phyloP scores from a whole-genome alignment of 2,888 invertebrate species.

The Andrena chrysosceles region DNA sequence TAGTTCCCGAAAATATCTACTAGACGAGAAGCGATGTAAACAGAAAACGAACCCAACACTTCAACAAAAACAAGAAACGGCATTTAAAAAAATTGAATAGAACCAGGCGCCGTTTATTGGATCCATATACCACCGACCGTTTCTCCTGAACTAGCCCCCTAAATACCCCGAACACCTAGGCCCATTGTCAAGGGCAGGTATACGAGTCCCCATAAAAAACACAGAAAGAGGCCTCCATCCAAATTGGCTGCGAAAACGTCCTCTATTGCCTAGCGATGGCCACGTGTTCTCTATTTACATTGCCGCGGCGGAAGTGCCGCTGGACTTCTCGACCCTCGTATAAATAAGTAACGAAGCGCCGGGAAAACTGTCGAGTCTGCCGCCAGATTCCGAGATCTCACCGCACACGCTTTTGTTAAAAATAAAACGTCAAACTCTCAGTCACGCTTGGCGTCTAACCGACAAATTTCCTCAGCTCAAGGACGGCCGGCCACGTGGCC shows the following conservation, averaged over 20 bases:
- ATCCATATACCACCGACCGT: background rate
- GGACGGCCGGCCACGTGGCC: constrained; percentile 26
- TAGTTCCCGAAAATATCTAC: too few species aligned
- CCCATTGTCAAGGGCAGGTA: constrained; percentile 2
- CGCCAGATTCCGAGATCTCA: background rate
- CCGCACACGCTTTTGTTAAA: too few species aligned
- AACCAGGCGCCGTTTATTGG: background rate
- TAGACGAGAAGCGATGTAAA: too few species aligned
- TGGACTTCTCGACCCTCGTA: constrained; percentile 11
- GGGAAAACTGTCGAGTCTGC: background rate
- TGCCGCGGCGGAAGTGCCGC: constrained; percentile 11
- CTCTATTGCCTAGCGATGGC: background rate
- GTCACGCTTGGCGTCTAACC: background rate
- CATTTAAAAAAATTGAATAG: background rate
- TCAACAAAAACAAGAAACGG: background rate
- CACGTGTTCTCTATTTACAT: constrained; percentile 12
- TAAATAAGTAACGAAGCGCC: constrained; percentile 15
- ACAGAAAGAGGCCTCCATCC: background rate
- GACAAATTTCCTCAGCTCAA: constrained; percentile 19
- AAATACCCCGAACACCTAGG: background rate
- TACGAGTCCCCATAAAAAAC: background rate
- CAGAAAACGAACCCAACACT: too few species aligned
- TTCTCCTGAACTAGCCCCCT: background rate
- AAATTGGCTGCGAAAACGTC: background rate
- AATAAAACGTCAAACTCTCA: background rate